Evolutionary conservation across 2,797 vertebrate species (phyloP).

Genomic region (Mormyrops attenuatus): DNA sequence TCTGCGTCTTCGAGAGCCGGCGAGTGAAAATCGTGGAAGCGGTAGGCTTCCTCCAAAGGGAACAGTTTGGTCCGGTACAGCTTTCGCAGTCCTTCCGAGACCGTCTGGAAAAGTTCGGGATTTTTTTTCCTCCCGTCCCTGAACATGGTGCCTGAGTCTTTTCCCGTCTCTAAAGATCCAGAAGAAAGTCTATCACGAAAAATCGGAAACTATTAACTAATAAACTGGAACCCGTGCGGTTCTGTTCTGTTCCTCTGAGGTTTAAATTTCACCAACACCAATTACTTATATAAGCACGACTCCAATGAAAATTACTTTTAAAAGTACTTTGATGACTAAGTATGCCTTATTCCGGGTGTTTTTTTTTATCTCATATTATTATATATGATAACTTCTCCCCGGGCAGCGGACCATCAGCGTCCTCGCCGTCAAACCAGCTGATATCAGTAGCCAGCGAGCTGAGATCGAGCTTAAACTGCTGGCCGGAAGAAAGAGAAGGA

Average conservation of each 20-base stretch:
- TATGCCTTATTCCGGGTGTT: not conserved
- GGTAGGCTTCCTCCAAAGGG: constrained; percentile 68
- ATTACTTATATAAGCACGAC: not conserved
- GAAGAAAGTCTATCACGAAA: not conserved
- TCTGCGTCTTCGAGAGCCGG: constrained; percentile 71
- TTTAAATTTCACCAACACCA: not conserved
- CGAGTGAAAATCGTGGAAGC: constrained; percentile 74
- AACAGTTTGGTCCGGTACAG: constrained; percentile 67
- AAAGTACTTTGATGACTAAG: not conserved
- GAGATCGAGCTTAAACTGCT: not conserved
- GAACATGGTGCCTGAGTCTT: constrained; percentile 56
- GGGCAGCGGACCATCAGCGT: not conserved
- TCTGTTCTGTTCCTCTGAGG: not conserved
- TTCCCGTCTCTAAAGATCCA: not conserved
- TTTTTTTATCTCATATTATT: not conserved
- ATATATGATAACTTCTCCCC: not conserved
- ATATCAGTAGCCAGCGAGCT: not conserved
- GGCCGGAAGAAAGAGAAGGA: not conserved
- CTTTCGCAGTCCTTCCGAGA: constrained; percentile 62
- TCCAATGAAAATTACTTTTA: not conserved
- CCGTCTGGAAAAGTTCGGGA: constrained; percentile 67
- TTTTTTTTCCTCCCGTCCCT: constrained; percentile 67
- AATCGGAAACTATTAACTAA: not conserved
- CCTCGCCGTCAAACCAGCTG: not conserved
- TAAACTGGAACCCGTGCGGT: not conserved